Base-by-base conservation (phyloP, 2,113 vertebrate species). In the Australoheros scitulus region DNA sequence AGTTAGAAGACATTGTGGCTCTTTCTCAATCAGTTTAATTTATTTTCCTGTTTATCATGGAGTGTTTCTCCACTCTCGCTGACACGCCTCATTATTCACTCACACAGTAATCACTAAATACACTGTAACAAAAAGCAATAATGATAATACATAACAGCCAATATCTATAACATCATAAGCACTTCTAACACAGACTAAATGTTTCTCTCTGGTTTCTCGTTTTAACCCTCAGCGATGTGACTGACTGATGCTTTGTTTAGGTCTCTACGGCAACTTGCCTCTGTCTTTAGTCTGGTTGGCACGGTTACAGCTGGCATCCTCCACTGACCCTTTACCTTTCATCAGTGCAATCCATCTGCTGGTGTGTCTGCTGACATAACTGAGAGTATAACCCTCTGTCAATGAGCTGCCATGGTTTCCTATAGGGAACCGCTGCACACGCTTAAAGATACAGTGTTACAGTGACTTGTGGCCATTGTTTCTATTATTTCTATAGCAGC, bases 11-110 rank as follows among this genome's bases (percentile, higher is more conserved):
- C 60, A 18, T 64, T 65, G 84, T 38, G 80, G 63, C 81, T 81
- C 76, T 88, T 79, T 80, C 85, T 77, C 82, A 86, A 83, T 84
- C 6, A 57, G 55, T 85, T 79, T 89, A 87, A 91, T 92, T 91
- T 92, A 80, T 91, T 87, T 80, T 52, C 59, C 72, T 83, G 77
- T 89, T 88, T 76, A 78, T 90, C 83, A 79, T 41, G n/a, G 36
- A 85, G 86, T 77, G 83, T 83, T 89, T 85, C 32, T 91, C 78
- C 70, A 20, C 78, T 65, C 60, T 43, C 9, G 24, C 50, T 87
- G 87, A 85, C 64, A 52, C 57, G 81, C 56, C 87, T 92, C 91
- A 79, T 92, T 89, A 89, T 91, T 92, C 84, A 87, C 84, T 63
- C 68, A 3, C 50, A 7, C 78, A 34, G 20, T 82, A 68, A 87